Conservation (phyloP, 2,113 vertebrate species). For the Balaenoptera acutorostrata region DNA sequence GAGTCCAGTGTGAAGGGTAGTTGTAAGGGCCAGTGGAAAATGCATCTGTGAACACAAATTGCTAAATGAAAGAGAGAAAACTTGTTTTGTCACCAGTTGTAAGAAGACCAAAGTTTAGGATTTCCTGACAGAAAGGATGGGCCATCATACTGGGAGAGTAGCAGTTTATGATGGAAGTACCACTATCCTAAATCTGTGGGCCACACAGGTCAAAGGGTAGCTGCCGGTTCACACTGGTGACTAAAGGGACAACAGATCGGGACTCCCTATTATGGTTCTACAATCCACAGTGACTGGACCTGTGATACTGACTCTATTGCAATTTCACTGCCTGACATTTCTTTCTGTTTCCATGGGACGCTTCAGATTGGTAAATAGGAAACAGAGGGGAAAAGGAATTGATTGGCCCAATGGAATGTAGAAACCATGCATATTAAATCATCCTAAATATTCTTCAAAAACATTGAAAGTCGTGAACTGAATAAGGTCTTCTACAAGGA, state of each 20-base stretch:
- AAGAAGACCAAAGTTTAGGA: neutral
- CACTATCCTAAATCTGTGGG: neutral
- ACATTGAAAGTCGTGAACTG: neutral
- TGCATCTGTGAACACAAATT: accelerated
- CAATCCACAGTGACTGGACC: neutral
- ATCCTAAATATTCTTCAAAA: neutral
- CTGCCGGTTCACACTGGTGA: neutral
- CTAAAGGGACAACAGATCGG: neutral
- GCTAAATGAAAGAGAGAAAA: neutral
- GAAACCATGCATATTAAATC: neutral
- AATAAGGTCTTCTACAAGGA: neutral
- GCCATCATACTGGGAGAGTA: accelerated
- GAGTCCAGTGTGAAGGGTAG: neutral
- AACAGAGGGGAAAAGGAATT: neutral
- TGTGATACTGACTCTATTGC: neutral
- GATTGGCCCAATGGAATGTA: neutral
- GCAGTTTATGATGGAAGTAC: neutral
- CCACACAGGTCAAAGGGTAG: neutral
- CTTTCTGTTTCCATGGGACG: neutral
- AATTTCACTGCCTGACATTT: neutral
- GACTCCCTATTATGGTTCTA: neutral
- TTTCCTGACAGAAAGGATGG: neutral
- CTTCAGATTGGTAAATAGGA: neutral
- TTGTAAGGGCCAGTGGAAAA: neutral
- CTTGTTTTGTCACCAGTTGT: neutral